These are phyloP conservation scores for Littorina saxatilis DNA, from an alignment of 1,140 invertebrate genomes.

Conservation along the genomic window DNA sequence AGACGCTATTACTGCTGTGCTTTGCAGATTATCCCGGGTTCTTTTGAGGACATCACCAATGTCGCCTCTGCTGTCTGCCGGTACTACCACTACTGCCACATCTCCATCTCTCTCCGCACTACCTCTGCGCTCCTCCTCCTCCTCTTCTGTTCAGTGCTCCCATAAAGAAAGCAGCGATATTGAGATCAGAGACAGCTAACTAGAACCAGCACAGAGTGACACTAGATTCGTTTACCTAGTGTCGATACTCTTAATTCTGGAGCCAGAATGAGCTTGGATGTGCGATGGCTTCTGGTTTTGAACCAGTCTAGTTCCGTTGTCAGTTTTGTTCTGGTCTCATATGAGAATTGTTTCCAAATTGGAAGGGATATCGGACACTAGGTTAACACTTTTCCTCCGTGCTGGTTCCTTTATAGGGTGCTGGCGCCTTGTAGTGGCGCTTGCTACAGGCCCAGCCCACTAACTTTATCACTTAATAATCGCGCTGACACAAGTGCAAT, in stretches of 20 bases:
- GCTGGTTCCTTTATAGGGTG: not conserved
- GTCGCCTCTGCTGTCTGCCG: conserved; percentile 21
- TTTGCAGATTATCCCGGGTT: conserved; percentile 49
- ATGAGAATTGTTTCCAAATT: no score
- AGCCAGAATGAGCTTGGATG: not conserved
- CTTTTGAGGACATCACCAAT: conserved; percentile 42
- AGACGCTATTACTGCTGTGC: conserved; percentile 27
- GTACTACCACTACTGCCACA: conserved; percentile 33
- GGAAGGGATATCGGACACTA: not conserved
- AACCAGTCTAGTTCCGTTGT: no score
- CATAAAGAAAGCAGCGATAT: not conserved
- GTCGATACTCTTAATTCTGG: no score
- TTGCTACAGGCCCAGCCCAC: not conserved
- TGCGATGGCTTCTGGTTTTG: no score
- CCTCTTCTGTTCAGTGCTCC: not conserved
- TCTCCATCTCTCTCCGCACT: conserved; percentile 5
- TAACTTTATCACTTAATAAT: not conserved
- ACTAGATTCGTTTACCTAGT: no score
- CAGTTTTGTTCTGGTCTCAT: no score
- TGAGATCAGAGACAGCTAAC: no score
- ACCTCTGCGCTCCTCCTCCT: not conserved
- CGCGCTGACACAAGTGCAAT: conserved; percentile 12
- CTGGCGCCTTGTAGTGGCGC: conserved; percentile 1
- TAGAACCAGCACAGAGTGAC: no score
- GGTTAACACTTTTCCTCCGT: not conserved